These are phyloP conservation scores for Rhagonycha lutea DNA, from an alignment of 2,888 invertebrate genomes.

Conservation along the genomic window DNA sequence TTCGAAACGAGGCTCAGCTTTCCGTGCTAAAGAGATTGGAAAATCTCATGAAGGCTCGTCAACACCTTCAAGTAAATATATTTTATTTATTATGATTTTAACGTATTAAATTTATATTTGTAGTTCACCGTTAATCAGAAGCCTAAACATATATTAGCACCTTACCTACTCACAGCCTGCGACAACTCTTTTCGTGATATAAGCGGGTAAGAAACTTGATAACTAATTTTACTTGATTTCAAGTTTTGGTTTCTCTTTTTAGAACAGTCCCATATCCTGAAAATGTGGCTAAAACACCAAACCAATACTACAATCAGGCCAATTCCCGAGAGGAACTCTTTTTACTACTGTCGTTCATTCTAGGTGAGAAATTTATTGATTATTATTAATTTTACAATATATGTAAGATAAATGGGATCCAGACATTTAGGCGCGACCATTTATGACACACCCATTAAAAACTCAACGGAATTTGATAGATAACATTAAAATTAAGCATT, in stretches of 20 bases:
- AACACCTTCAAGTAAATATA: neutral
- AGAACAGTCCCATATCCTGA: neutral
- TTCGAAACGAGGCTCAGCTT: neutral
- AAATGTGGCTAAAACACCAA: neutral
- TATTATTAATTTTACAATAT: too few species aligned
- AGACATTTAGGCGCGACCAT: too few species aligned
- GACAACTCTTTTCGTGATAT: neutral
- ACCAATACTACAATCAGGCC: neutral
- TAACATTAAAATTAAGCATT: too few species aligned
- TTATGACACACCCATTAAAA: too few species aligned
- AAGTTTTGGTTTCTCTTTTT: neutral
- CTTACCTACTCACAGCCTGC: neutral
- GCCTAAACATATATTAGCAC: neutral
- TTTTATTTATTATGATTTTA: neutral
- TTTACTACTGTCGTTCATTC: neutral
- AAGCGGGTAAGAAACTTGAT: neutral
- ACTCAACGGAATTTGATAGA: too few species aligned
- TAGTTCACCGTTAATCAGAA: neutral
- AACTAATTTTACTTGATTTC: neutral
- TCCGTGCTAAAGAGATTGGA: neutral
- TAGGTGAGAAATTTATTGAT: neutral
- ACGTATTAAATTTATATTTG: neutral
- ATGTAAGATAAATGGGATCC: too few species aligned
- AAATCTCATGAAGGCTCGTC: neutral
- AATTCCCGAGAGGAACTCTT: neutral